phyloP scores from a whole-genome alignment of 2,888 invertebrate species.

The Nymphalis urticae region DNA sequence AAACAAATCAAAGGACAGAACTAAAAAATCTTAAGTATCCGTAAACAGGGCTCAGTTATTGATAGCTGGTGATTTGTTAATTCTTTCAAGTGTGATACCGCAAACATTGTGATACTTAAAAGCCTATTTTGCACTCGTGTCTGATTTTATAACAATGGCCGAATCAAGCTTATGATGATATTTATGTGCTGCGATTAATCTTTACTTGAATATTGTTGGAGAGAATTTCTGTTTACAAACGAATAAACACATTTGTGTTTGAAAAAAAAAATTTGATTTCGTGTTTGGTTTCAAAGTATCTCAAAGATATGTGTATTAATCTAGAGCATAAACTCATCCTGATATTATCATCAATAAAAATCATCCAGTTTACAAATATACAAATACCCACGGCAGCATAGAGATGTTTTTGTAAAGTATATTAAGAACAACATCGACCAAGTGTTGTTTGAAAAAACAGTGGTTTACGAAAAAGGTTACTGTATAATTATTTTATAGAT shows the following conservation, averaged over 20 bases:
- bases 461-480: too few species aligned
- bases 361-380: too few species aligned
- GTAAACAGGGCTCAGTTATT: slow-evolving; percentile 65
- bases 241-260: slow-evolving; percentile 14
- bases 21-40: slow-evolving; percentile 57
- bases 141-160: slow-evolving; percentile 53
- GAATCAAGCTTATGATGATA: slow-evolving; percentile 49
- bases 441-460: too few species aligned
- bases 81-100: slow-evolving; percentile 65
- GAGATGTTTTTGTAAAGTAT: too few species aligned
- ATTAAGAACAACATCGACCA: too few species aligned
- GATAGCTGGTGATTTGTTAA: slow-evolving; percentile 75
- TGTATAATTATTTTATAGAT: too few species aligned
- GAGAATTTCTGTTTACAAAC: slow-evolving; percentile 16
- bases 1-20: slow-evolving; percentile 77
- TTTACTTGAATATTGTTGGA: slow-evolving; percentile 28
- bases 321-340: too few species aligned
- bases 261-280: background rate
- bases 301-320: too few species aligned
- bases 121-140: slow-evolving; percentile 60
- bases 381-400: too few species aligned
- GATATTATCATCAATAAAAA: too few species aligned
- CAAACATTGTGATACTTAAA: slow-evolving; percentile 58
- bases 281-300: too few species aligned
- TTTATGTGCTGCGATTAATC: slow-evolving; percentile 55